These are phyloP conservation scores for Zaprionus nigranus DNA, from an alignment of 1,140 invertebrate genomes.

Conservation along the genomic window DNA sequence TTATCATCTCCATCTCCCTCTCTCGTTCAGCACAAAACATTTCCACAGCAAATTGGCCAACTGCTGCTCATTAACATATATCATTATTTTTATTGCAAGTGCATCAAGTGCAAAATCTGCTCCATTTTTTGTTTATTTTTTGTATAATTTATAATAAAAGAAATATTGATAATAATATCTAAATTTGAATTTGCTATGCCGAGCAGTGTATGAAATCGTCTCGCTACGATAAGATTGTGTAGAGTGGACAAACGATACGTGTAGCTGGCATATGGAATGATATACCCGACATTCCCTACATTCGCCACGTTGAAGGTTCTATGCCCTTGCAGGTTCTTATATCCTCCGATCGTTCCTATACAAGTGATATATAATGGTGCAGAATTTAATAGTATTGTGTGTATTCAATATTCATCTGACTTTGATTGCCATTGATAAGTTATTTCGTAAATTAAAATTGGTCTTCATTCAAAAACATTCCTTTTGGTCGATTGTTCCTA, in stretches of 20 bases:
- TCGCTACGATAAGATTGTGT: not conserved
- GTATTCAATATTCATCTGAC: too few species aligned
- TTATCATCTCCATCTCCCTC: not conserved
- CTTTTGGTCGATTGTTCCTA: too few species aligned
- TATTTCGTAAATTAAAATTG: too few species aligned
- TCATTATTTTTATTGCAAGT: not conserved
- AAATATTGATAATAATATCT: not conserved
- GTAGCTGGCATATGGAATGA: not conserved
- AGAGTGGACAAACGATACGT: not conserved
- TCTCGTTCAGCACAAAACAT: not conserved
- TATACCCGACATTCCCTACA: not conserved
- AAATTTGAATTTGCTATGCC: not conserved
- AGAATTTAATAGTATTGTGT: too few species aligned
- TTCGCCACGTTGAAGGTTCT: too few species aligned
- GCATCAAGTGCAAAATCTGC: constrained; percentile 11
- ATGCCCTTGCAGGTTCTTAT: too few species aligned
- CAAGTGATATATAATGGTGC: too few species aligned
- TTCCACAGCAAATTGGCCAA: not conserved
- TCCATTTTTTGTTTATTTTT: constrained; percentile 16
- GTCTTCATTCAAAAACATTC: too few species aligned
- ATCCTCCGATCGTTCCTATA: too few species aligned
- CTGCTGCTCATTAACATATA: not conserved
- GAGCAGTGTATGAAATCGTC: not conserved
- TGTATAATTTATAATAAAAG: constrained; percentile 27
- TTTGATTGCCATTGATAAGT: too few species aligned